Percentiles rank a stretch among this genome's conserved stretches.
These are phyloP conservation scores for Tetropium fuscum DNA, from an alignment of 2,888 invertebrate genomes.

Conservation along the genomic window DNA sequence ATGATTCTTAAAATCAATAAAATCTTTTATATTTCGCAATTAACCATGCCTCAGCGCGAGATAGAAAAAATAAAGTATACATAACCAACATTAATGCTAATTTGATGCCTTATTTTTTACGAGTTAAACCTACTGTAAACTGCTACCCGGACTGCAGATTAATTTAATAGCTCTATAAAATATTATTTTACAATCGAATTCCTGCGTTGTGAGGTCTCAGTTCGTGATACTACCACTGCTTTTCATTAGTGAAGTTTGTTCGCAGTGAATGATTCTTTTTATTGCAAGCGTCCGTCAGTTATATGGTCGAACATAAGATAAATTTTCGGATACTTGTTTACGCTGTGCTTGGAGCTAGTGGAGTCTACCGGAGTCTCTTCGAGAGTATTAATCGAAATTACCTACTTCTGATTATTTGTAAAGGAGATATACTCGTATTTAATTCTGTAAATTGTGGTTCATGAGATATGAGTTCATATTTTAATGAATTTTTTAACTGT, in stretches of 20 bases:
- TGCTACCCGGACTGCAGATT: conserved; percentile 32
- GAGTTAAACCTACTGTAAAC: conserved; percentile 41
- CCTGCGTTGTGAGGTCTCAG: conserved; percentile 12
- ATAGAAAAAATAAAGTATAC: conserved; percentile 22
- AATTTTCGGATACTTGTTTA: conserved; percentile 13
- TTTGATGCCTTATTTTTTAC: conserved; percentile 43
- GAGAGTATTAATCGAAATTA: too few species aligned
- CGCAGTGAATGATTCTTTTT: conserved; percentile 22
- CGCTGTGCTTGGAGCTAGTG: neutral
- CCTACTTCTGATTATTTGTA: too few species aligned
- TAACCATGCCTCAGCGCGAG: conserved; percentile 1
- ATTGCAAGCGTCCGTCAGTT: conserved; percentile 16
- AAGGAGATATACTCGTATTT: too few species aligned
- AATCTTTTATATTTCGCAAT: neutral
- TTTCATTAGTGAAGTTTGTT: conserved; percentile 24
- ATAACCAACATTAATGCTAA: conserved; percentile 41
- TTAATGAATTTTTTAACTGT: too few species aligned
- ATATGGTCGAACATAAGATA: conserved; percentile 20
- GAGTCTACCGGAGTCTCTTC: too few species aligned
- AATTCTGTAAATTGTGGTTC: too few species aligned
- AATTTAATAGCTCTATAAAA: conserved; percentile 42
- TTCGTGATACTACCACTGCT: conserved; percentile 1
- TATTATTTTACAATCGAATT: conserved; percentile 38
- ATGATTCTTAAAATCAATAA: too few species aligned
- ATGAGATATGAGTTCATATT: too few species aligned